phyloP scores from a whole-genome alignment of 2,888 invertebrate genomes.

The Pristionchus fissidentatus region DNA sequence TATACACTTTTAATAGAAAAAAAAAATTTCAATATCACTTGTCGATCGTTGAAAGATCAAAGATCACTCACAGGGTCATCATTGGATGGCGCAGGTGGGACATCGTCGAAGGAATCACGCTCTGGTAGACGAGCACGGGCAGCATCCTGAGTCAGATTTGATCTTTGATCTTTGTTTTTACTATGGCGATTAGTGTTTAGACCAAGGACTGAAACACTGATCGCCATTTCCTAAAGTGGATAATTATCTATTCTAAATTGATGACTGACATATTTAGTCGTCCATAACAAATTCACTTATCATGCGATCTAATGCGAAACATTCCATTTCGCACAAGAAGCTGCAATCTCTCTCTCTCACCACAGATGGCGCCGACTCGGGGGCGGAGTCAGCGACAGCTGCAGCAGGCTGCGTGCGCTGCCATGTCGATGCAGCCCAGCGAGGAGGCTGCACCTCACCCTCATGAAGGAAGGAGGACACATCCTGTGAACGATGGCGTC shows the following conservation, averaged over 20 bases:
- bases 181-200: too few species aligned
- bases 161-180: too few species aligned
- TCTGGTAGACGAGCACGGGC: slow-evolving; percentile 29
- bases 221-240: neutral
- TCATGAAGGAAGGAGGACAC: neutral
- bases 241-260: neutral
- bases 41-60: neutral
- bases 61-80: slow-evolving; percentile 10
- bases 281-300: neutral
- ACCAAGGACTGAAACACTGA: too few species aligned
- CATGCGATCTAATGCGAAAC: too few species aligned
- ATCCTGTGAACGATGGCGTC: neutral
- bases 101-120: slow-evolving; percentile 22
- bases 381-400: neutral
- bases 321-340: neutral
- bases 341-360: neutral
- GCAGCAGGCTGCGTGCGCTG: slow-evolving; percentile 25
- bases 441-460: slow-evolving; percentile 16
- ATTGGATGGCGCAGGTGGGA: slow-evolving; percentile 3
- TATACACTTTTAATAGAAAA: neutral
- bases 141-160: neutral
- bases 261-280: neutral
- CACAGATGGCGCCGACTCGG: neutral
- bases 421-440: neutral
- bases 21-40: neutral